Conservation (phyloP, 2,113 vertebrate species). For the Cyphomyrus plagiostoma region DNA sequence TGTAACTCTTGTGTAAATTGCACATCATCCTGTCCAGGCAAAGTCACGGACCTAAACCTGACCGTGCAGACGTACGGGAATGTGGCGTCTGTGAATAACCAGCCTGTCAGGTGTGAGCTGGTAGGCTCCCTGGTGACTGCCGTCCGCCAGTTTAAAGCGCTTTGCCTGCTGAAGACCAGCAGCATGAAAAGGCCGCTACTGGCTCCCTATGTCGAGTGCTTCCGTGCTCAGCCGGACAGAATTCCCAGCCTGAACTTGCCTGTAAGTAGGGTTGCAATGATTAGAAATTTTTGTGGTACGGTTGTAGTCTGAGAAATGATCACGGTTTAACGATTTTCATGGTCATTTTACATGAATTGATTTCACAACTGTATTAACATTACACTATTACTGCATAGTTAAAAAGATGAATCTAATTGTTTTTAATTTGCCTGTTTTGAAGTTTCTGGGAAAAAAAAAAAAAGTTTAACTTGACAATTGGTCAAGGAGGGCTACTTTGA, state of each 20-base stretch:
- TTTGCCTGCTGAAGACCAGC: slow-evolving; percentile 58
- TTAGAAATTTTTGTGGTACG: too few relatives aligned
- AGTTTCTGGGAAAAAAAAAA: too few relatives aligned
- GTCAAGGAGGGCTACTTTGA: too few relatives aligned
- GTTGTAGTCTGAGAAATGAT: too few relatives aligned
- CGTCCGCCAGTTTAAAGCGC: slow-evolving; percentile 58
- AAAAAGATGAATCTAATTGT: too few relatives aligned
- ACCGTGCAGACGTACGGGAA: slow-evolving; percentile 63
- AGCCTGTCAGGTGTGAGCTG: slow-evolving; percentile 58
- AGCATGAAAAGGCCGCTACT: slow-evolving; percentile 58
- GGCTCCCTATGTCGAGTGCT: slow-evolving; percentile 53
- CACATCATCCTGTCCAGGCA: slow-evolving; percentile 42
- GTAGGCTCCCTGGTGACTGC: slow-evolving; percentile 68
- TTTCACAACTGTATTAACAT: too few relatives aligned
- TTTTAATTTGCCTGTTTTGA: too few relatives aligned
- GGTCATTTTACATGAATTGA: too few relatives aligned
- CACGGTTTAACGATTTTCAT: too few relatives aligned
- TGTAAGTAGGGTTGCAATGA: too few relatives aligned
- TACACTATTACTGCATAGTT: too few relatives aligned
- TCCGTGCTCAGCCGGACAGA: slow-evolving; percentile 45
- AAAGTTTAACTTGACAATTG: too few relatives aligned
- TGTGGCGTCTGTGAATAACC: slow-evolving; percentile 49
- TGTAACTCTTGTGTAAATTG: not conserved
- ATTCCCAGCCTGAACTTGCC: not conserved
- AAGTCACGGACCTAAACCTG: slow-evolving; percentile 49